phyloP scores from a whole-genome alignment of 2,888 invertebrate species.

The Cataglyphis rosenhaueri region DNA sequence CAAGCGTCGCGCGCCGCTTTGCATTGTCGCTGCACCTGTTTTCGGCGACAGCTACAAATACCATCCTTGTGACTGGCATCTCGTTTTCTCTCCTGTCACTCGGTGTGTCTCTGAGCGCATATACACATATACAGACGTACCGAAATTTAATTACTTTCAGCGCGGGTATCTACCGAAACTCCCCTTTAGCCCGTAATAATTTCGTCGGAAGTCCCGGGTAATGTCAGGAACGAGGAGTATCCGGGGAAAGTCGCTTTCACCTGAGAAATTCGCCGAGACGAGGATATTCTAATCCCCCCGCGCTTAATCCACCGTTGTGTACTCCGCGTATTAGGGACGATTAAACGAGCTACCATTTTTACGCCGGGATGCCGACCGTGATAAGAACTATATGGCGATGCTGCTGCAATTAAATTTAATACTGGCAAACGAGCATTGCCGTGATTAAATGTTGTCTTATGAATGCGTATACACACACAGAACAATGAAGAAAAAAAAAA shows the following conservation, averaged over 20 bases:
- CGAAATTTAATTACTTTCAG: conserved; percentile 77
- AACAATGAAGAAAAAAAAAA: neutral
- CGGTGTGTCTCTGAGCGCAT: conserved; percentile 34
- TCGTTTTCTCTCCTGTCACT: neutral
- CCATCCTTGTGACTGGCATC: conserved; percentile 27
- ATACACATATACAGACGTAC: conserved; percentile 56
- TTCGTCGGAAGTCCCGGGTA: conserved; percentile 67
- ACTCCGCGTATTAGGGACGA: conserved; percentile 27
- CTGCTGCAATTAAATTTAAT: conserved; percentile 36
- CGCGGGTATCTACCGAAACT: conserved; percentile 70
- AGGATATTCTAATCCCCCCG: conserved; percentile 64
- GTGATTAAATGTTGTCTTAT: conserved; percentile 17
- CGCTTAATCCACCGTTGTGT: conserved; percentile 61
- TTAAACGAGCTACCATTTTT: conserved; percentile 62
- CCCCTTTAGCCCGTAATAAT: conserved; percentile 73
- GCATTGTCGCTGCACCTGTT: conserved; percentile 51
- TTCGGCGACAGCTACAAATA: conserved; percentile 52
- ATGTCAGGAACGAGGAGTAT: conserved; percentile 64
- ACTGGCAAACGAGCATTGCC: conserved; percentile 8
- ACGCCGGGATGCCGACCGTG: neutral
- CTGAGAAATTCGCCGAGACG: conserved; percentile 54
- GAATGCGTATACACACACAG: neutral
- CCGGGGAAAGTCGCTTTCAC: conserved; percentile 40
- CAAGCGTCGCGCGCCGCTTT: conserved; percentile 49
- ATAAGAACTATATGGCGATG: neutral